phyloP scores from a whole-genome alignment of 1,140 invertebrate genomes.

The Sminthurides bifidus region DNA sequence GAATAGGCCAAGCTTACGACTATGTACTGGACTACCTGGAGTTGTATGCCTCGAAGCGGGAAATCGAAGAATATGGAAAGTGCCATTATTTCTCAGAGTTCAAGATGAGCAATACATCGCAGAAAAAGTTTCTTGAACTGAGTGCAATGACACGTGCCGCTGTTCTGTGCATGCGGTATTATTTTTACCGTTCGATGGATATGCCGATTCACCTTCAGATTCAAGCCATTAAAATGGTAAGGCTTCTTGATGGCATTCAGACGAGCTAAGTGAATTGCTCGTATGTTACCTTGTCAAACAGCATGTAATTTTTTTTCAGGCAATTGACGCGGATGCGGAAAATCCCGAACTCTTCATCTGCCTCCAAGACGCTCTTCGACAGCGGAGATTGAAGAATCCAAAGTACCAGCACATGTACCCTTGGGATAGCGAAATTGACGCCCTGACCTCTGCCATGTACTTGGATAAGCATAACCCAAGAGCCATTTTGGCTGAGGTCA shows the following conservation, averaged over 20 bases:
- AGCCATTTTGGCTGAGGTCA: background rate
- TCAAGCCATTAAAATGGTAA: background rate
- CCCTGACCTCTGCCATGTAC: background rate
- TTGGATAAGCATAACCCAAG: background rate
- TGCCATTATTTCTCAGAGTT: background rate
- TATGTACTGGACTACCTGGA: constrained; percentile 3
- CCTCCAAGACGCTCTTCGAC: background rate
- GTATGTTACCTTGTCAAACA: background rate
- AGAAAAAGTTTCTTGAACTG: background rate
- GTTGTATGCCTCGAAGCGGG: background rate
- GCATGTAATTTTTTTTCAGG: background rate
- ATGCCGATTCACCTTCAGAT: background rate
- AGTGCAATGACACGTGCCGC: background rate
- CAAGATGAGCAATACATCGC: background rate
- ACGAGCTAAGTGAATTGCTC: background rate
- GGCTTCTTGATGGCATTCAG: background rate
- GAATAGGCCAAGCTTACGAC: background rate
- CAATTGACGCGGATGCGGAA: background rate
- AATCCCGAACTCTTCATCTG: background rate
- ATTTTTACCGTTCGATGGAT: background rate
- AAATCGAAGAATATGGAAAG: background rate
- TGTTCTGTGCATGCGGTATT: background rate
- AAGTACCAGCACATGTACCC: background rate
- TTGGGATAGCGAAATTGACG: background rate
- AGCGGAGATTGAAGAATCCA: background rate